phyloP scores from a whole-genome alignment of 2,888 invertebrate species.

The Ormyrus pomaceus region DNA sequence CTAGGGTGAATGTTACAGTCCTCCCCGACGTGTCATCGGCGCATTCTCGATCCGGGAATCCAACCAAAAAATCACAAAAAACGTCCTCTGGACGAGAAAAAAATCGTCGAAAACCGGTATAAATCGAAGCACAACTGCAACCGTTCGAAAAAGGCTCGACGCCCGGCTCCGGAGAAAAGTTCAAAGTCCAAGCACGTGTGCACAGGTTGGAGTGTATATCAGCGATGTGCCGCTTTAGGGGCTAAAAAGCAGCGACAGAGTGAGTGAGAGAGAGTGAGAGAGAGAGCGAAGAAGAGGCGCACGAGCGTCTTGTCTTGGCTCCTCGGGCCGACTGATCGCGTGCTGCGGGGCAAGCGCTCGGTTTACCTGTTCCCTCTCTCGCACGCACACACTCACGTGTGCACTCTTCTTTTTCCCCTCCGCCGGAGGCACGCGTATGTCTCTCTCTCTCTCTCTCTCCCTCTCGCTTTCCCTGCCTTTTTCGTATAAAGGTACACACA shows the following conservation, averaged over 20 bases:
- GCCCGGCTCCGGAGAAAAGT: no score
- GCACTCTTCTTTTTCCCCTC: slow-evolving; percentile 2
- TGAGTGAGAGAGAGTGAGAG: neutral
- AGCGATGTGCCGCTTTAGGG: neutral
- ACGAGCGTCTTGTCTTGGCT: slow-evolving; percentile 40
- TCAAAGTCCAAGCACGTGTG: neutral
- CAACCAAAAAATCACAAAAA: neutral
- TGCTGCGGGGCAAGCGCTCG: slow-evolving; percentile 11
- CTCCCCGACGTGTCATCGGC: slow-evolving; percentile 16
- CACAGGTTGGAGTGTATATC: neutral
- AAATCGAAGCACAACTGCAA: no score
- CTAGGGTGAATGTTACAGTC: neutral
- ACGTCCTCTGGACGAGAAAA: neutral
- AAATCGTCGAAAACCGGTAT: neutral
- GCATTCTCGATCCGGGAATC: slow-evolving; percentile 2
- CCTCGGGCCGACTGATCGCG: slow-evolving; percentile 53
- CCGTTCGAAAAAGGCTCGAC: no score
- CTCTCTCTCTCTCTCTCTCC: slow-evolving; percentile 12
- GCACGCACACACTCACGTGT: neutral
- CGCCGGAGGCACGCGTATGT: neutral
- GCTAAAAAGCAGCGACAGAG: neutral
- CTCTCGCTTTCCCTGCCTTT: neutral
- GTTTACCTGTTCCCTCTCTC: slow-evolving; percentile 39
- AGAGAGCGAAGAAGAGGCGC: slow-evolving; percentile 3
- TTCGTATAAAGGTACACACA: neutral